phyloP scores from a whole-genome alignment of 1,140 invertebrate species.

The Euwallacea fornicatus region DNA sequence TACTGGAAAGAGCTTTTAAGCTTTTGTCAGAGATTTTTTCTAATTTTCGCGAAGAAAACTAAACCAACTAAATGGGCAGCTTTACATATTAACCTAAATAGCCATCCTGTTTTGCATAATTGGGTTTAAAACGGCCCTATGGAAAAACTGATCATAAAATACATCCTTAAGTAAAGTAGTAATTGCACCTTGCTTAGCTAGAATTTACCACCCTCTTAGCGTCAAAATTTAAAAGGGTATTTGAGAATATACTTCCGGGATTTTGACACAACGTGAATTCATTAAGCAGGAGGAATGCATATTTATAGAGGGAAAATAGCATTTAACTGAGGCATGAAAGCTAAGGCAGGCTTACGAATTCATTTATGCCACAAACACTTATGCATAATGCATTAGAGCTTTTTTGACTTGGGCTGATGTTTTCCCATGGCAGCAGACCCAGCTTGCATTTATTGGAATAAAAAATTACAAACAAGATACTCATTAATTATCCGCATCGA shows the following conservation, averaged over 20 bases:
- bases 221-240: conserved; percentile 4
- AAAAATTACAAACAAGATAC: no score
- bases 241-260: background rate
- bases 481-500: no score
- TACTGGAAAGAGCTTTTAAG: conserved; percentile 6
- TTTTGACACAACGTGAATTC: conserved; percentile 5
- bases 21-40: background rate
- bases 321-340: conserved; percentile 11
- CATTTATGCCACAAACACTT: conserved; percentile 11
- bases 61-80: conserved; percentile 1
- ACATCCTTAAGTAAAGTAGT: background rate
- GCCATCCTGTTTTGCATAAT: conserved; percentile 5
- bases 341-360: conserved; percentile 8
- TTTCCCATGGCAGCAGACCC: background rate
- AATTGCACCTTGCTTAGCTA: conserved; percentile 1
- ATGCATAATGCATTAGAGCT: conserved; percentile 9
- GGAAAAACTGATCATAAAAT: conserved; percentile 8
- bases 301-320: conserved; percentile 9
- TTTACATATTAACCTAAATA: conserved; percentile 17
- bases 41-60: conserved; percentile 6
- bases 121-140: background rate
- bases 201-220: background rate
- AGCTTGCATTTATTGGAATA: no score
- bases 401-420: conserved; percentile 7
- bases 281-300: conserved; percentile 8